Conservation (phyloP, 2,888 invertebrate species). For the Himalopsyche anomala region DNA sequence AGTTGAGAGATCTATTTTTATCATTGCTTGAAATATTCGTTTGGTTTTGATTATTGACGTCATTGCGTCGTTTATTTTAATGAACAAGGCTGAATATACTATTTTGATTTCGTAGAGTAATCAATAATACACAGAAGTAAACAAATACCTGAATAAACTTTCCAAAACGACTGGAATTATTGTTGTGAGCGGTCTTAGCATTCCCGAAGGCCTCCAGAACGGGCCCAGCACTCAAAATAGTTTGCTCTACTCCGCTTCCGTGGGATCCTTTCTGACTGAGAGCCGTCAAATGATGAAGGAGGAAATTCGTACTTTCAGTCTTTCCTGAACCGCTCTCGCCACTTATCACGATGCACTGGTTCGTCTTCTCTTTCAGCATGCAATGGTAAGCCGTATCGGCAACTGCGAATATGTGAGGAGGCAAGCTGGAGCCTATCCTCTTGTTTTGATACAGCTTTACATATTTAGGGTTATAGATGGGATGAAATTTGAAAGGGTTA, state of each 20-base stretch:
- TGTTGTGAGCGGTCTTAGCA: slow-evolving; percentile 97
- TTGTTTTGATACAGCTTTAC: slow-evolving; percentile 96
- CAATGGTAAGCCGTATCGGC: slow-evolving; percentile 96
- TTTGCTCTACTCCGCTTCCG: slow-evolving; percentile 97
- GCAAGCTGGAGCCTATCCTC: slow-evolving; percentile 91
- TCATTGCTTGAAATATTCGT: slow-evolving; percentile 4
- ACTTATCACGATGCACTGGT: slow-evolving; percentile 95
- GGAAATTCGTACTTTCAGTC: slow-evolving; percentile 96
- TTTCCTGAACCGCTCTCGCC: slow-evolving; percentile 97
- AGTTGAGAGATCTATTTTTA: background rate
- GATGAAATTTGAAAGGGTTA: slow-evolving; percentile 96
- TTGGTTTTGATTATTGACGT: too few relatives aligned
- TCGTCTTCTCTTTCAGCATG: slow-evolving; percentile 93
- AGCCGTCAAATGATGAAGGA: slow-evolving; percentile 95
- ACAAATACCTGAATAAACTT: slow-evolving; percentile 90
- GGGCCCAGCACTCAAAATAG: slow-evolving; percentile 96
- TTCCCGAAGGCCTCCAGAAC: slow-evolving; percentile 99
- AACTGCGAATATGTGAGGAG: slow-evolving; percentile 97
- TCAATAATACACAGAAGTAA: background rate
- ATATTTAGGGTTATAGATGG: slow-evolving; percentile 98
- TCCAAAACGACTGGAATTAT: slow-evolving; percentile 97
- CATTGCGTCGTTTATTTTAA: background rate
- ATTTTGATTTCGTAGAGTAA: slow-evolving; percentile 28
- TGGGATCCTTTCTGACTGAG: slow-evolving; percentile 95
- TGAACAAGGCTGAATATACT: background rate